Percentiles rank a stretch among this genome's conserved stretches.
Evolutionary conservation across 2,797 vertebrate genomes (phyloP).

Genomic region (Zenarchopterus dispar): DNA sequence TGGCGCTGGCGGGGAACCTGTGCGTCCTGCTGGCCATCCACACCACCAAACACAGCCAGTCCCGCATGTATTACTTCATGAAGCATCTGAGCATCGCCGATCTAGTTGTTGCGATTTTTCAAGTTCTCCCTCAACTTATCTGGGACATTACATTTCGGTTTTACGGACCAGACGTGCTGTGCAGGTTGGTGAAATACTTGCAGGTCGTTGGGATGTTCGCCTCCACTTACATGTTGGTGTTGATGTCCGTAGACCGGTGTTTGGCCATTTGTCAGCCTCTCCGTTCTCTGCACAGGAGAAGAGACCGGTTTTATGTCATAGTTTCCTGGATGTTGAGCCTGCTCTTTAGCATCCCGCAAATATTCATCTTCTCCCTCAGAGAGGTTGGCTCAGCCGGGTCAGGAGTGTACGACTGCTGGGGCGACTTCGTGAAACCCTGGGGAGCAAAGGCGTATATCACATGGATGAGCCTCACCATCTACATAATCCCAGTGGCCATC

Average conservation of each 20-base stretch:
- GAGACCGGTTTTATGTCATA: conserved; percentile 88
- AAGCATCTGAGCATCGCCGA: conserved; percentile 96
- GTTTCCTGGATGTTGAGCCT: conserved; percentile 90
- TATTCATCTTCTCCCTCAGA: conserved; percentile 90
- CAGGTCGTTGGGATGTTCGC: conserved; percentile 97
- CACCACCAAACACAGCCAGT: conserved; percentile 90
- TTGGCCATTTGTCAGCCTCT: conserved; percentile 94
- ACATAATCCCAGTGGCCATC: conserved; percentile 89
- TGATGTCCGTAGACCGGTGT: conserved; percentile 95
- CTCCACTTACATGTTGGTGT: conserved; percentile 92
- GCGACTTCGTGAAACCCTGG: conserved; percentile 91
- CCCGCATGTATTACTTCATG: conserved; percentile 96
- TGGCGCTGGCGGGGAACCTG: conserved; percentile 90
- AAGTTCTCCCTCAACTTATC: conserved; percentile 94
- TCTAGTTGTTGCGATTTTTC: conserved; percentile 92
- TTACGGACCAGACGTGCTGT: conserved; percentile 91
- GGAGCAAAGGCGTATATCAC: conserved; percentile 92
- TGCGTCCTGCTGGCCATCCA: conserved; percentile 92
- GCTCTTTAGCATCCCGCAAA: conserved; percentile 89
- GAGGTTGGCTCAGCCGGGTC: conserved; percentile 76
- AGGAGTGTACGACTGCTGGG: conserved; percentile 92
- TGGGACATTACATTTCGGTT: conserved; percentile 97
- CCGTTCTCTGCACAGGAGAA: conserved; percentile 87
- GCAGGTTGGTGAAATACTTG: conserved; percentile 91
- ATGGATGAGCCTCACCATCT: conserved; percentile 93